Percentiles rank a stretch among this genome's conserved stretches.
Evolutionary conservation across 2,113 vertebrate species (phyloP).

Genomic region (Labrus mixtus): DNA sequence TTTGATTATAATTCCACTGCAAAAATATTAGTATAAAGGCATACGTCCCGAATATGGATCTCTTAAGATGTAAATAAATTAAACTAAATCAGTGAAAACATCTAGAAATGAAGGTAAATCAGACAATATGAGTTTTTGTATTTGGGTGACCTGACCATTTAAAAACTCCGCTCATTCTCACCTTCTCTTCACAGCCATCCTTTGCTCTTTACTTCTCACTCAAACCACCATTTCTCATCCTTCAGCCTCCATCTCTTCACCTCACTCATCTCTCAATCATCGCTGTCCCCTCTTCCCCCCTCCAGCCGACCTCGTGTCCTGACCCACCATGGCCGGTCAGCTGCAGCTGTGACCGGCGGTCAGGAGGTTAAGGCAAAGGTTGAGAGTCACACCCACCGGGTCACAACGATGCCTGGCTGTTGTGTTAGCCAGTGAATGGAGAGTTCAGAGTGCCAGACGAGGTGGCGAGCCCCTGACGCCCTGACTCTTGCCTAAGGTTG

Average conservation of each 20-base stretch:
- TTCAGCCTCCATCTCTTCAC: slow-evolving; percentile 28
- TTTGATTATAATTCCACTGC: no score
- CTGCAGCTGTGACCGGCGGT: slow-evolving; percentile 80
- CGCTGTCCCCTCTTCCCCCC: slow-evolving; percentile 29
- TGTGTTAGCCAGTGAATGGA: slow-evolving; percentile 81
- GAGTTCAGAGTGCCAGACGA: slow-evolving; percentile 76
- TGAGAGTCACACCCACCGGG: slow-evolving; percentile 84
- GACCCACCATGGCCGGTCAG: slow-evolving; percentile 59
- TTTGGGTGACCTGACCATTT: neutral
- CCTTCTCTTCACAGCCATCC: neutral
- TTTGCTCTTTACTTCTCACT: slow-evolving; percentile 24
- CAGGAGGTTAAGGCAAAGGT: slow-evolving; percentile 85
- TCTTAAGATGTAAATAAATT: neutral
- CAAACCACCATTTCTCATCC: slow-evolving; percentile 26
- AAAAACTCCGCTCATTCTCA: neutral
- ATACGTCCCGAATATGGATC: neutral
- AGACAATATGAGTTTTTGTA: neutral
- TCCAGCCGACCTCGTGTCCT: slow-evolving; percentile 50
- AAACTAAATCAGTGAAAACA: neutral
- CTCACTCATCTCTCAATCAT: slow-evolving; percentile 62
- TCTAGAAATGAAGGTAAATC: neutral
- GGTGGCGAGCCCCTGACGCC: slow-evolving; percentile 67
- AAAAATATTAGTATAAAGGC: neutral
- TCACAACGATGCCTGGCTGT: slow-evolving; percentile 78
- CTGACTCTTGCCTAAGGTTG: slow-evolving; percentile 72